Evolutionary conservation across 1,140 invertebrate species (phyloP), one percentile per base, ranked within the genome.

Genomic region (Drosophila tani): DNA sequence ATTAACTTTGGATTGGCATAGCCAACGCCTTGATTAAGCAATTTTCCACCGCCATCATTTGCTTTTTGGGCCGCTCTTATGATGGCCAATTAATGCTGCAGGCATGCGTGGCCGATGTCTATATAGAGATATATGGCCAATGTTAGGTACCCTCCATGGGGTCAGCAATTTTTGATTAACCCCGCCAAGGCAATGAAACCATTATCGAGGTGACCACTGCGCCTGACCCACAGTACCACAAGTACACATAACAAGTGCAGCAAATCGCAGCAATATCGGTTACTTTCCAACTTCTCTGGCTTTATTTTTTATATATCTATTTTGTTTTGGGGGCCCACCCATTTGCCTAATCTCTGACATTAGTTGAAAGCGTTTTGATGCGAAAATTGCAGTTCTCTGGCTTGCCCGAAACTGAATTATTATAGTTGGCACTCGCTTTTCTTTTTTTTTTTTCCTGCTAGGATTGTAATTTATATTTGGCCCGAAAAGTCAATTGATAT

Each of bases 401-500:
- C 40, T 79, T 32, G 65, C 50, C 55, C 49, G 51, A 76, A 75
- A 63, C 51, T 81, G 77, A 88, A 88, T 88, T 90, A 88, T 88
- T 88, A 80, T 88, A 76, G 81, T 88, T 88, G 84, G 81, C 80
- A 88, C 84, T 80, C 46, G 57, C 49, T 66, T 49, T 56, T 75
- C 53, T 58, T 47, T 66, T 19, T 49, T 46, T 27, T 62, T 51
- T 3, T 40, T 56, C 17, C n/a, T 40, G 35, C 63, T 14, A 43
- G 53, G 45, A 79, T 73, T 84, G 67, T 85, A 81, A 88, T 90
- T 88, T 90, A 73, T 79, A 75, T 79, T 81, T 73, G 65, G 74
- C 78, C 82, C 85, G 67, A 88, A 88, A 88, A 90, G 84, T 88
- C 85, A 88, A 88, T 88, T 88, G 84, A 88, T 90, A 88, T 88